Base-by-base conservation (phyloP, 2,797 vertebrate genomes). In the Xenentodon cancila region DNA sequence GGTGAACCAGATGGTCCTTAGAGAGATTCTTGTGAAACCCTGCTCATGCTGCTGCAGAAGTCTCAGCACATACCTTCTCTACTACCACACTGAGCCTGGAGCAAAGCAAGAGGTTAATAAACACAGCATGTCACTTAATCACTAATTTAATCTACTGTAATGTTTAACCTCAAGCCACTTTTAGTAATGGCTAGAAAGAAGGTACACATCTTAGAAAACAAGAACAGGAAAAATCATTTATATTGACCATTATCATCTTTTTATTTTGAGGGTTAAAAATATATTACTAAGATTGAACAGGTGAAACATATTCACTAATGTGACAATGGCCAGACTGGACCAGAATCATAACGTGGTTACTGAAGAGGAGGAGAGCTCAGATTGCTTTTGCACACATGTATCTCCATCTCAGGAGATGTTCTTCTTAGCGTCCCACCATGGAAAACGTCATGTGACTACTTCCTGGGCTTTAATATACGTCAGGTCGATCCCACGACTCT, bases 401-500 rank as follows among this genome's bases (percentile, higher is more conserved):
- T 77, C 57, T 65, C 62, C 3, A 49, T 57, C 50, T 82, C 51
- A 40, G 68, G 82, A n/a, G n/a, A 80, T 79, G 60, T 72, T 81
- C 66, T 49, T 53, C 69, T 79, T 66, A 61, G 68, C 52, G 13
- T 69, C 78, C 76, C 61, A 71, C 53, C 45, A 53, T 63, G 70
- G 81, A 75, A 72, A 53, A 49, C 56, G 57, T 73, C 79, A 73
- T 61, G 76, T 84, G 83, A 85, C 79, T 65, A 50, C 53, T 81
- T 84, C 65, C 62, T 62, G 32, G 62, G 62, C 73, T n/a, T n/a
- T n/a, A 78, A 74, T 71, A 81, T 85, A 89, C 84, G 81, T 80
- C 86, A 86, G 73, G 86, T 87, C 82, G 71, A 81, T 79, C 73
- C 73, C 77, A 56, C 34, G 17, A 79, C 72, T 70, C 68, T 75